Conservation (phyloP, 2,113 vertebrate species). For the Anarrhichthys ocellatus region DNA sequence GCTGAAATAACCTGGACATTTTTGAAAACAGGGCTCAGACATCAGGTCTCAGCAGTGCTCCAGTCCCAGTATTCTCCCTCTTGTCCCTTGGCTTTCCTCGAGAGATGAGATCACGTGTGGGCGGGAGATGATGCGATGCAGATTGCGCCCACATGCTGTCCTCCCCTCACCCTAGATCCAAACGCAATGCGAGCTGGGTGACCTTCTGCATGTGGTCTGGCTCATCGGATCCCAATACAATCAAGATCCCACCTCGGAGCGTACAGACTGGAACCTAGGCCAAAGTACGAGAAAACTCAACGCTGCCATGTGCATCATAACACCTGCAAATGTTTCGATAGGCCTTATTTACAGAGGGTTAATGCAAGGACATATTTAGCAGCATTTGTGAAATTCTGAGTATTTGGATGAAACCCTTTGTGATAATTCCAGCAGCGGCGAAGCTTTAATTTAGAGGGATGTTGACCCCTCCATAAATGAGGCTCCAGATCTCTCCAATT, state of each 20-base stretch:
- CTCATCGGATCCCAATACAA: neutral
- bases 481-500: constrained; percentile 43
- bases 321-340: neutral
- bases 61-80: neutral
- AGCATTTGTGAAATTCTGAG: constrained; percentile 1
- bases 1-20: neutral
- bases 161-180: neutral
- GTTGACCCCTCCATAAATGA: constrained; percentile 47
- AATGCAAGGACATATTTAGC: neutral
- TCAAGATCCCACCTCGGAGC: neutral
- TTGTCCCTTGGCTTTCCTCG: neutral
- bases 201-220: neutral
- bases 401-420: constrained; percentile 11
- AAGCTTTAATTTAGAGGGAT: constrained; percentile 58
- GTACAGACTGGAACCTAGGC: neutral
- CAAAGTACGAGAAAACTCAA: neutral
- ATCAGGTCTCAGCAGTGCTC: neutral
- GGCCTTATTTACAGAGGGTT: neutral
- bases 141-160: neutral
- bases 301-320: neutral
- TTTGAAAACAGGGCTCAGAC: neutral
- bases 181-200: neutral
- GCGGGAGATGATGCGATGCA: neutral
- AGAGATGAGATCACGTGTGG: neutral
- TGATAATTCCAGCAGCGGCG: constrained; percentile 30